phyloP scores from a whole-genome alignment of 2,113 vertebrate species.

The Meles meles region DNA sequence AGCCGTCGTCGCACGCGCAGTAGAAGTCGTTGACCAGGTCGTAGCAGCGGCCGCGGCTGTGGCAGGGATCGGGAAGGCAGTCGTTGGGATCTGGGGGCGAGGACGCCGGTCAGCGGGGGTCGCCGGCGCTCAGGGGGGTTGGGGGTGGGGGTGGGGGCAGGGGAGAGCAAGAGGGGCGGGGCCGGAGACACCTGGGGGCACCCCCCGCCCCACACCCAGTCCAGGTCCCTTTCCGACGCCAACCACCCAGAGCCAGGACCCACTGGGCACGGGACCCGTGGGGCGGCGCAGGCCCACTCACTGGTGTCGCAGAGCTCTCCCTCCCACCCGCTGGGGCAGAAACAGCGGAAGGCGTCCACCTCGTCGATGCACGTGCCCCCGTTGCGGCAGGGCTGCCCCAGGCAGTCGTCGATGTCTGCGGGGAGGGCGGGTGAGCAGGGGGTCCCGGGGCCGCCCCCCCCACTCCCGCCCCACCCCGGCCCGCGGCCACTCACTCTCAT shows the following conservation, averaged over 20 bases:
- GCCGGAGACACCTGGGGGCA: not conserved
- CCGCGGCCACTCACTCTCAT: conserved; percentile 90
- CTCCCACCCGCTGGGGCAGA: conserved; percentile 95
- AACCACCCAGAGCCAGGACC: not conserved
- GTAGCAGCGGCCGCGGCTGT: conserved; percentile 90
- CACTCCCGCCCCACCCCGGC: rapidly evolving
- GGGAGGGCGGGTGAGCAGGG: rapidly evolving
- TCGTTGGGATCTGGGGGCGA: conserved; percentile 90
- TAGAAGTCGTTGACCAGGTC: conserved; percentile 94
- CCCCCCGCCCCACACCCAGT: not conserved
- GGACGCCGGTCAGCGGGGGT: conserved; percentile 53
- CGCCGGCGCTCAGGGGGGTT: not conserved
- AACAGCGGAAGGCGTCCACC: conserved; percentile 91
- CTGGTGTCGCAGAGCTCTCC: conserved; percentile 91
- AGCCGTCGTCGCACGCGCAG: conserved; percentile 91
- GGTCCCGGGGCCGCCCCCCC: rapidly evolving
- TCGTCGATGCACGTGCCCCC: conserved; percentile 95
- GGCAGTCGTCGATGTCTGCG: conserved; percentile 95
- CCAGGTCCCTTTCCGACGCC: not conserved
- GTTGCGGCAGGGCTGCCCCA: conserved; percentile 89
- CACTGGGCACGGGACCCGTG: not conserved
- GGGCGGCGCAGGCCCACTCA: conserved; percentile 79
- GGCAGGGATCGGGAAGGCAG: conserved; percentile 91
- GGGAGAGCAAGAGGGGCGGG: rapidly evolving
- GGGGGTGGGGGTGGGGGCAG: not conserved